Evolutionary conservation across 1,140 invertebrate species (phyloP), one percentile per base, ranked within the genome.

Genomic region (Metopolophium dirhodum): DNA sequence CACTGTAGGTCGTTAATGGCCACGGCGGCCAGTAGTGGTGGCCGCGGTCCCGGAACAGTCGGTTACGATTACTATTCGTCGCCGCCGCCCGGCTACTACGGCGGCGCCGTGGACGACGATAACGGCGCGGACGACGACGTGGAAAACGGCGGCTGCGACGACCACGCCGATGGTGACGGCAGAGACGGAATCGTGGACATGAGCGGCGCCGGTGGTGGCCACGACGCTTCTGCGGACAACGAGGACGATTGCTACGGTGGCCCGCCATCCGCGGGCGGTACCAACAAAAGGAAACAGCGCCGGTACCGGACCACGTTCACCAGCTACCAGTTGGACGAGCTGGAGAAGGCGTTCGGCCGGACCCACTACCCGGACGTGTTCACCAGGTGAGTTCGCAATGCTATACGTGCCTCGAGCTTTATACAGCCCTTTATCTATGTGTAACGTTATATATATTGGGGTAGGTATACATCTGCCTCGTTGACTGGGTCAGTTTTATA

Each of bases 341-440:
- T 99, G 94, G 99, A 99, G 95, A 99, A 99, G 95, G 98, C 98
- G 0, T 99, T 99, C 95, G 98, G 98, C 1, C 97, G 98, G 94
- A 99, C 99, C 9, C 99, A 99, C 95, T 99, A 99, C 95, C 99
- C 99, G 37, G 99, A 99, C 95, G 99, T 99, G 1, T 99, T 99
- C 96, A 99, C 98, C 45, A 97, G 99, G 97, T 99, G 96, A 49
- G 37, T 85, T 85, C 7, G 1, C 22, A 77, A 35, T 83, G 8
- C 54, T 26, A 7, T 2, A 8, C 7, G 7, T 57, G 23, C 14
- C 4, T 57, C 7, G 8, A 68, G 11, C n/a, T 11, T 68, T n/a
- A 6, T 54, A 22, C 51, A 11, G 11, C 49, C 49, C 49, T 49
- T 18, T 14, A 49, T 11, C 45, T 6, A 47, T 47, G 45, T 8